Base-by-base conservation (phyloP, 2,888 invertebrate genomes). In the Ophioninae sp. region DNA sequence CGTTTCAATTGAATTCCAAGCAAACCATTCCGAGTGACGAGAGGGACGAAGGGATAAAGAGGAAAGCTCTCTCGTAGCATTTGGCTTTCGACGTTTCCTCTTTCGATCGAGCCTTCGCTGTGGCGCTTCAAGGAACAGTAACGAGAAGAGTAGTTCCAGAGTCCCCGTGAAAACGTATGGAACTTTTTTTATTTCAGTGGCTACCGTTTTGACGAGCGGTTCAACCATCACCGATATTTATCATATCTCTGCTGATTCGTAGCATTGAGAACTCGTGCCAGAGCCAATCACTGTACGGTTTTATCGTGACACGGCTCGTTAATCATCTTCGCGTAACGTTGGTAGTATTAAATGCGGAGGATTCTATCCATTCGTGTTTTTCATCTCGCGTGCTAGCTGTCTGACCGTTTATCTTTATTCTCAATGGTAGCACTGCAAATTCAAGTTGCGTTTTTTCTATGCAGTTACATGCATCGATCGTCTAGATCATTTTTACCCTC, bases 1-100 rank as follows among this genome's bases (percentile, higher is more conserved):
- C 74, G 86, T 86, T 87, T 88, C 89, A 87, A 89, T 88, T 88
- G 88, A 88, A 90, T 89, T 89, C 87, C 85, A 87, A 69, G 77
- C 65, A 71, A 75, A 59, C 68, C 64, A 41, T 37, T 78, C 56
- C 56, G 37, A 65, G 61, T 30, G 10, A 17, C 41, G 22, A 64
- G 56, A 64, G 56, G 65, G 39, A 58, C 64, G 56, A 30, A 17
- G 56, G 37, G 20, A 9, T 30, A 37, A 10, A 63, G 63, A 64
- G 51, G 44, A 23, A 56, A 23, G n/a, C 6, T 23, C 39, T 30
- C 65, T 51, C 39, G 39, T 22, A 56, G n/a, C 3, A 20, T 64
- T 20, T 56, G 64, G 39, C 30, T 39, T 37, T 65, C 3, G 22
- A 13, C 64, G 13, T 61, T 76, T 76, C 41, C 59, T 67, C 2